Evolutionary conservation across 2,113 vertebrate genomes (phyloP).

Genomic region (Perca schrenkii): DNA sequence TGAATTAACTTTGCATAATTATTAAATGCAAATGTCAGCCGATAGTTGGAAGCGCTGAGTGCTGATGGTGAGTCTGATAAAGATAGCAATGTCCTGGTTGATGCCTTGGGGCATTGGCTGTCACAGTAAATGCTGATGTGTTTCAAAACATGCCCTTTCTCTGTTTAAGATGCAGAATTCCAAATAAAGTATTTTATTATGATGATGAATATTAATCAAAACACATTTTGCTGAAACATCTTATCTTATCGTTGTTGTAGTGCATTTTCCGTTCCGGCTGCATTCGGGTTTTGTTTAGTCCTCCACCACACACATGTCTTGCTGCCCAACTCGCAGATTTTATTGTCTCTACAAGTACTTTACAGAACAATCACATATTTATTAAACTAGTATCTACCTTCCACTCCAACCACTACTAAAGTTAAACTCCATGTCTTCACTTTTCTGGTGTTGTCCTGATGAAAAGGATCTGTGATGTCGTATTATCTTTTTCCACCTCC

Average conservation of each 20-base stretch:
- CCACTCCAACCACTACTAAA: too few species aligned
- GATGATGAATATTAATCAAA: background rate
- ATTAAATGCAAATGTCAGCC: constrained; percentile 57
- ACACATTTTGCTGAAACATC: background rate
- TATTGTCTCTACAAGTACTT: too few species aligned
- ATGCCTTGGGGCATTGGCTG: constrained; percentile 10
- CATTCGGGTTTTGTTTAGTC: too few species aligned
- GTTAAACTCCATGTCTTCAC: too few species aligned
- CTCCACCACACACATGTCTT: too few species aligned
- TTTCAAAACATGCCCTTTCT: background rate
- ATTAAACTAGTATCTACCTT: too few species aligned
- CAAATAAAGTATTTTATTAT: background rate
- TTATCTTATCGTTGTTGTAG: background rate
- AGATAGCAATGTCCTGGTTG: constrained; percentile 12
- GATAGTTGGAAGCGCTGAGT: constrained; percentile 14
- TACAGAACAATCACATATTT: too few species aligned
- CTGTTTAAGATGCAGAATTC: background rate
- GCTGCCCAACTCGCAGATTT: too few species aligned
- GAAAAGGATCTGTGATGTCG: too few species aligned
- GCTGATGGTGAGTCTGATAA: constrained; percentile 47
- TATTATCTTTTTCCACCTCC: too few species aligned
- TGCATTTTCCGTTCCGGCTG: too few species aligned
- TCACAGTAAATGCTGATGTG: background rate
- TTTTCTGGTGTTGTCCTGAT: too few species aligned
- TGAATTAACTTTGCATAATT: constrained; percentile 48